phyloP scores from a whole-genome alignment of 2,113 vertebrate species.

The Pseudorectes ferrugineus region DNA sequence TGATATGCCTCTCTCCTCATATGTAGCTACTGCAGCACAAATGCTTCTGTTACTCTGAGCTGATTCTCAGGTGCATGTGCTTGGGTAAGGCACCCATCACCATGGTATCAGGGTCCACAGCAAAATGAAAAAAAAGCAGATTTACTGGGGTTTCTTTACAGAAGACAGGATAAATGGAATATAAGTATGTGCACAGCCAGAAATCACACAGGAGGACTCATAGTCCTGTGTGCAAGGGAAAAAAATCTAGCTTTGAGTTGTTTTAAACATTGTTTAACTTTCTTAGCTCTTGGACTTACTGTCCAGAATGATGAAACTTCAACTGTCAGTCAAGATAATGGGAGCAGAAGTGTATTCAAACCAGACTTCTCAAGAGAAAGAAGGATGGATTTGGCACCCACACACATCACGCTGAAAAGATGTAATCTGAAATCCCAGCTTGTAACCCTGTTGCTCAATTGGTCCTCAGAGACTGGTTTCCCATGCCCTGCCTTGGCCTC shows the following conservation, averaged over 20 bases:
- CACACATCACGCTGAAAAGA: neutral
- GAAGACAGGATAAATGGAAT: neutral
- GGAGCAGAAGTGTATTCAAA: neutral
- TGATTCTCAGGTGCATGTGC: neutral
- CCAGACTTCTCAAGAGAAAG: neutral
- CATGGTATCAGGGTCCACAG: neutral
- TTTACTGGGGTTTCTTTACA: neutral
- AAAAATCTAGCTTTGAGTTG: neutral
- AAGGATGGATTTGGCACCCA: neutral
- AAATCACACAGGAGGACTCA: fast-evolving
- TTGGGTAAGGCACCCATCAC: neutral
- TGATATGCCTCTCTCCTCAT: neutral
- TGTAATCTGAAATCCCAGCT: neutral
- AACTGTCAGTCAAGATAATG: neutral
- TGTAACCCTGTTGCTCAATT: neutral
- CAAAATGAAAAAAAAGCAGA: neutral
- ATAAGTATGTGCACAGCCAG: neutral
- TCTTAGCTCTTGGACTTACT: neutral
- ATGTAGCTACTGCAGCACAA: neutral
- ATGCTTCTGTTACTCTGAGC: neutral
- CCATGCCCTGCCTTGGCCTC: neutral
- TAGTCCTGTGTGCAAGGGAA: neutral
- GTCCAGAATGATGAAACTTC: neutral
- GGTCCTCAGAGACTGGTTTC: neutral
- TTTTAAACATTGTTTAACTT: neutral